A percentile compares a stretch with the other conserved stretches of the same genome.
Conservation (phyloP, 1,140 invertebrate species). For the Carposina sasakii region DNA sequence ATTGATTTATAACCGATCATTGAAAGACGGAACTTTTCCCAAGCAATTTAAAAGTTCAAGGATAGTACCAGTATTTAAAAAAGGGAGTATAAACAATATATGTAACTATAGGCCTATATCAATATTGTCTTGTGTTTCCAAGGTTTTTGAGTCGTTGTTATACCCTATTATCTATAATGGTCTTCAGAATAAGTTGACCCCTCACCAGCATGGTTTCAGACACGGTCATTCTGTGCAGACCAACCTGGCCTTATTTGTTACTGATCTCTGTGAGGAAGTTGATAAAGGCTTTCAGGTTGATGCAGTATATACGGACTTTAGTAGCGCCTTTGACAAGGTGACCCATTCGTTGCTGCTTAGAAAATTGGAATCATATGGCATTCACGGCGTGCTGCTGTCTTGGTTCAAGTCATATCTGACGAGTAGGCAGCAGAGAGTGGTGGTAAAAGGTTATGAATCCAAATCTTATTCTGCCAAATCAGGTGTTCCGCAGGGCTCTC, state of each 20-base stretch:
- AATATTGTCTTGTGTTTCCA: background rate
- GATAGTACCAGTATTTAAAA: background rate
- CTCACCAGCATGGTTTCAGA: background rate
- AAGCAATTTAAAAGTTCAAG: background rate
- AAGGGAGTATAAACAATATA: background rate
- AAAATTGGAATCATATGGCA: background rate
- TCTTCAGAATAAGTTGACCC: background rate
- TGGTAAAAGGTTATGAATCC: conserved; percentile 13
- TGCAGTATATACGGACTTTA: background rate
- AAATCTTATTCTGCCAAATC: conserved; percentile 19
- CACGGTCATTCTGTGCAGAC: background rate
- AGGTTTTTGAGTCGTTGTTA: background rate
- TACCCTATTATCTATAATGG: background rate
- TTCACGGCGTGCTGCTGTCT: background rate
- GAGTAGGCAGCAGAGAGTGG: conserved; percentile 1
- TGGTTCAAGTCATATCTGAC: background rate
- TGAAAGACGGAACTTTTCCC: background rate
- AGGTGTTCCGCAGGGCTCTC: conserved; percentile 39
- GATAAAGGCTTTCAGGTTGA: background rate
- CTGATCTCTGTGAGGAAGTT: background rate
- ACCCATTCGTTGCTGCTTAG: background rate
- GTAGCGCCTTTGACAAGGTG: conserved; percentile 1
- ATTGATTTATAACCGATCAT: background rate
- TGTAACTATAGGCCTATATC: background rate
- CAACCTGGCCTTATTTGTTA: background rate